Evolutionary conservation across 1,140 invertebrate genomes (phyloP).

Genomic region (Leptinotarsa undecemlineata): DNA sequence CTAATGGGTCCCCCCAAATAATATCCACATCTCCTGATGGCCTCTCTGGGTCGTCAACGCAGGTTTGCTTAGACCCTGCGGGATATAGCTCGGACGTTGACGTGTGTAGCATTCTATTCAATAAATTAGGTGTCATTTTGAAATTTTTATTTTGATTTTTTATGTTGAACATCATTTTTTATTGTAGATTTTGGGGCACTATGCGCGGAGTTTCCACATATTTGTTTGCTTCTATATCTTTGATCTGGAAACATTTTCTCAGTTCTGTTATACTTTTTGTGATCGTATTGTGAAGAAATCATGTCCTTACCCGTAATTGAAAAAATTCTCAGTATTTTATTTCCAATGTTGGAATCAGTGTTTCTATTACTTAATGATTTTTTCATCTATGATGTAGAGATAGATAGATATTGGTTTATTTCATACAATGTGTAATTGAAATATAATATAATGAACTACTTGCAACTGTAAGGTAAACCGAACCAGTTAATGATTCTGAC

Average conservation of each 20-base stretch:
- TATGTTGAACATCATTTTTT: conserved; percentile 28
- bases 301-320: too few relatives aligned
- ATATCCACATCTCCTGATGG: conserved; percentile 63
- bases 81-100: conserved; percentile 65
- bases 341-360: too few relatives aligned
- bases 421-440: too few relatives aligned
- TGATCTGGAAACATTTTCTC: conserved; percentile 7
- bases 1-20: conserved; percentile 59
- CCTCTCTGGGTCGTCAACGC: conserved; percentile 65
- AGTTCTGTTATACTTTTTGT: neutral
- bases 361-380: too few relatives aligned
- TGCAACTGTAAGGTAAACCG: too few relatives aligned
- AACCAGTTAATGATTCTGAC: too few relatives aligned
- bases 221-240: conserved; percentile 1
- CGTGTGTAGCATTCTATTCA: conserved; percentile 59
- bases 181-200: conserved; percentile 8
- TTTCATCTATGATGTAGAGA: too few relatives aligned
- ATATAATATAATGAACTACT: too few relatives aligned
- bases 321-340: too few relatives aligned
- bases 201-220: neutral
- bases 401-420: too few relatives aligned
- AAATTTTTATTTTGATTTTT: conserved; percentile 27
- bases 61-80: conserved; percentile 75
- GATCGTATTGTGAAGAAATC: too few relatives aligned
- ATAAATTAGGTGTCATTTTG: conserved; percentile 1